A percentile compares a stretch with the other conserved stretches of the same genome.
These are phyloP conservation scores for Mola mola DNA, from an alignment of 2,113 vertebrate genomes.

Conservation along the genomic window DNA sequence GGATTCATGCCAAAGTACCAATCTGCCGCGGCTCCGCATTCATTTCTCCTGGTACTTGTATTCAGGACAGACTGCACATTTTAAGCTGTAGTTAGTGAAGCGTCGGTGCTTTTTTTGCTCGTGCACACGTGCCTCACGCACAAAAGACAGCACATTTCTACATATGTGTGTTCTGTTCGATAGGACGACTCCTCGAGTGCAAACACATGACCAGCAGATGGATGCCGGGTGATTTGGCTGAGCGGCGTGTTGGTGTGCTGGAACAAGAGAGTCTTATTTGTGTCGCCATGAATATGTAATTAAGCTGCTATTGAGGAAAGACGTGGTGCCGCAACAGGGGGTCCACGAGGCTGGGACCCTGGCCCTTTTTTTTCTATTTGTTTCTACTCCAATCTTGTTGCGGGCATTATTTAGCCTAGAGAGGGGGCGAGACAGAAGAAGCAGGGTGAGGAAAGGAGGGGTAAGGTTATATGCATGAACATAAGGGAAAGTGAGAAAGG, in stretches of 20 bases:
- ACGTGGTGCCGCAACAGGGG: constrained; percentile 52
- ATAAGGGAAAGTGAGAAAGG: neutral
- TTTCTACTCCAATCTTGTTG: constrained; percentile 52
- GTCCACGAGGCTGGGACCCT: constrained; percentile 40
- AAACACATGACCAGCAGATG: constrained; percentile 71
- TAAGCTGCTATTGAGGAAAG: constrained; percentile 67
- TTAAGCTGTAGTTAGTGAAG: too few relatives aligned
- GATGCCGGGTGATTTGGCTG: constrained; percentile 56
- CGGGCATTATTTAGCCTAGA: constrained; percentile 41
- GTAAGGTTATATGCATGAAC: constrained; percentile 17
- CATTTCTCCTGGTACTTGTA: constrained; percentile 28
- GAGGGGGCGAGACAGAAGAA: neutral
- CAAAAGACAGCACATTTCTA: constrained; percentile 3
- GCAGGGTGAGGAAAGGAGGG: neutral
- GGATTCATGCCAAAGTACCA: constrained; percentile 55
- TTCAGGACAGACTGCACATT: constrained; percentile 20
- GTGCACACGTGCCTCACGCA: neutral
- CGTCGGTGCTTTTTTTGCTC: too few relatives aligned
- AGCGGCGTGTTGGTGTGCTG: constrained; percentile 56
- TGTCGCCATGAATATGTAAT: constrained; percentile 77
- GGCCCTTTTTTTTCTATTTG: constrained; percentile 53
- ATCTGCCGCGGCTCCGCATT: constrained; percentile 55
- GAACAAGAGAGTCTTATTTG: constrained; percentile 62
- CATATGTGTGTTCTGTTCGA: constrained; percentile 4
- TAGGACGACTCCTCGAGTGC: constrained; percentile 44